phyloP scores from a whole-genome alignment of 2,888 invertebrate genomes.

The Diplolepis rosae region DNA sequence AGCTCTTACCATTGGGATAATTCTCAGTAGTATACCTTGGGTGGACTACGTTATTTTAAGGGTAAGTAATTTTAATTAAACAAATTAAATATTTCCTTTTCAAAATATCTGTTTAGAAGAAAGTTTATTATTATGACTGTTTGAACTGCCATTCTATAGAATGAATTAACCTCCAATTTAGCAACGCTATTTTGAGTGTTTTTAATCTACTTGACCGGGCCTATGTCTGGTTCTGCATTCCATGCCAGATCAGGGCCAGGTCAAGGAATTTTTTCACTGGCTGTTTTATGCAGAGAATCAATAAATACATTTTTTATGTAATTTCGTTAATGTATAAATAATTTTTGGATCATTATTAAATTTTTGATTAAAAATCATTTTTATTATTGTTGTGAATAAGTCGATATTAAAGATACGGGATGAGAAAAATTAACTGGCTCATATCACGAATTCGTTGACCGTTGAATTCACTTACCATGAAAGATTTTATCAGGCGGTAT shows the following conservation, averaged over 20 bases:
- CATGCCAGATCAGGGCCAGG: too few relatives aligned
- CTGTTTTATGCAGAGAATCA: neutral
- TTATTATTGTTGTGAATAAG: neutral
- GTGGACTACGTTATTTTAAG: slow-evolving; percentile 89
- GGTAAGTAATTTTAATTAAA: slow-evolving; percentile 75
- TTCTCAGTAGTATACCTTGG: slow-evolving; percentile 91
- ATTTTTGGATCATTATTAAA: neutral
- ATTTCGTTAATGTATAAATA: too few relatives aligned
- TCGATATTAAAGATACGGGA: neutral
- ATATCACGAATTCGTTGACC: slow-evolving; percentile 44
- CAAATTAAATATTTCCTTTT: neutral
- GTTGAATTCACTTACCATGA: slow-evolving; percentile 44
- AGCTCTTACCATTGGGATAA: slow-evolving; percentile 85
- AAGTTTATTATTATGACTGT: too few relatives aligned
- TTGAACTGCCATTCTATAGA: too few relatives aligned
- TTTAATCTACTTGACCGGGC: too few relatives aligned
- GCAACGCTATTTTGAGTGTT: too few relatives aligned
- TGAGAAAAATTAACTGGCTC: slow-evolving; percentile 34
- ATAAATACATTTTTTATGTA: neutral
- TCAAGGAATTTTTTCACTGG: too few relatives aligned
- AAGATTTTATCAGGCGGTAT: slow-evolving; percentile 39
- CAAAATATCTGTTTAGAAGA: too few relatives aligned
- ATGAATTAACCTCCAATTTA: too few relatives aligned
- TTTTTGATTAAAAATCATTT: neutral
- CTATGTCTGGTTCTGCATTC: too few relatives aligned